Base-by-base conservation (phyloP, 1,140 invertebrate species). In the Drosophila murphyi region DNA sequence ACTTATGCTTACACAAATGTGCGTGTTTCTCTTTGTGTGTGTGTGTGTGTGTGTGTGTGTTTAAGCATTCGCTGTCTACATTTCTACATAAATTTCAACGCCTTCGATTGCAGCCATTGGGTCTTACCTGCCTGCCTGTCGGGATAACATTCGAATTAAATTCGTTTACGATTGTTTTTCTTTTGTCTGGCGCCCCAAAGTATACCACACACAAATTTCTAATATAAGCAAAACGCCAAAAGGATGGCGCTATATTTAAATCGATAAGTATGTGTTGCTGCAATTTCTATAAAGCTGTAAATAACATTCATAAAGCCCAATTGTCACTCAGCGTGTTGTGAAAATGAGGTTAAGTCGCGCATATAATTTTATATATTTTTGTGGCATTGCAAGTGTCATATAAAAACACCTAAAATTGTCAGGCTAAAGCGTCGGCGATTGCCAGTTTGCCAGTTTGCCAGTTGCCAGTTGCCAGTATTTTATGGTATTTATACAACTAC, bases 301-400 rank as follows among this genome's bases (percentile, higher is more conserved):
- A 32, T 29, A 57, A 45, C 12, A 12, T 12, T 20, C 20, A 56
- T 3, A 37, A 55, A 20, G 8, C 37, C 8, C 34, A 29, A 39
- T 41, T 10, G 54, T 41, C 37, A 56, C 8, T 41, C 28, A 29
- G 4, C n/a, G 12, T 32, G n/a, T 3, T 4, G 31, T 43, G 39
- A 61, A 10, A 47, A 50, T 67, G 70, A 72, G 62, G 62, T 67
- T 72, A 67, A 54, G 37, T 67, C 63, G 55, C 35, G 54, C 35
- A n/a, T 51, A 54, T 54, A 20, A 20, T 69, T 69, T 39, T 35
- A 5, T 12, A 47, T 64, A 5, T 12, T 35, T 64, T 45, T 43
- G 29, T 43, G 37, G 37, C 28, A 32, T 31, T 48, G 52, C 56
- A 35, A 61, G 52, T 45, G 52, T 28, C 70, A 72, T 43, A 28